Evolutionary conservation across 37 sponge, comb jelly and placozoan species (phyloP), one percentile per base, ranked within the genome.

Genomic region (Chondrosia reniformis): DNA sequence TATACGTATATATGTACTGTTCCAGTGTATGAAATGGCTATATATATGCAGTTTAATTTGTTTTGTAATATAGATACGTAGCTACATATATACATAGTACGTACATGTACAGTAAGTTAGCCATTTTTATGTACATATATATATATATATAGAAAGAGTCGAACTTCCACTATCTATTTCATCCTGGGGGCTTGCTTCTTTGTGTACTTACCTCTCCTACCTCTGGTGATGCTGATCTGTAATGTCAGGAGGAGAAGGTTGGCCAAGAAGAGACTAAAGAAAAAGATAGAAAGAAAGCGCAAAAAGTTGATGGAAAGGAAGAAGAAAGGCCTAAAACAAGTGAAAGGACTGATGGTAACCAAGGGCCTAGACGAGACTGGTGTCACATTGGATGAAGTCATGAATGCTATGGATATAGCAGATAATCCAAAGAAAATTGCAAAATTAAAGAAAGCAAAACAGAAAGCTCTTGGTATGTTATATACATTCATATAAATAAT

Each of bases 151-250:
- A 93, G 94, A 55, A 88, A 89, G 76, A 33, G 55, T 39, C 76
- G 80, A 40, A 83, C 56, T 77, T 77, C 82, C 9, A 89, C 87
- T 30, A 31, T 93, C 36, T 86, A 93, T 55, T 93, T 93, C 67
- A 73, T 88, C 21, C 31, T 93, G 59, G 92, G 92, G 27, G 85
- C 67, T 1, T 91, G 88, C 36, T 91, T 91, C 82, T 91, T 87
- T 69, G 74, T 91, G 1, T 91, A 91, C 61, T 82, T 91, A 12
- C 92, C 92, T 15, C 28, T 87, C 46, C 84, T 91, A 0, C 92
- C 92, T 0, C 36, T 80, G 1, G 38, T 91, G 63, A 81, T 91
- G 24, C 13, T 87, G 0, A 34, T 91, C 43, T 91, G 92, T 41
- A 44, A 73, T n/a, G 87, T 88, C 88, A 78, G 82, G 41, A 79